Percentiles rank a stretch among this genome's conserved stretches.
Conservation (phyloP, 2,797 vertebrate genomes). For the Choloepus didactylus region DNA sequence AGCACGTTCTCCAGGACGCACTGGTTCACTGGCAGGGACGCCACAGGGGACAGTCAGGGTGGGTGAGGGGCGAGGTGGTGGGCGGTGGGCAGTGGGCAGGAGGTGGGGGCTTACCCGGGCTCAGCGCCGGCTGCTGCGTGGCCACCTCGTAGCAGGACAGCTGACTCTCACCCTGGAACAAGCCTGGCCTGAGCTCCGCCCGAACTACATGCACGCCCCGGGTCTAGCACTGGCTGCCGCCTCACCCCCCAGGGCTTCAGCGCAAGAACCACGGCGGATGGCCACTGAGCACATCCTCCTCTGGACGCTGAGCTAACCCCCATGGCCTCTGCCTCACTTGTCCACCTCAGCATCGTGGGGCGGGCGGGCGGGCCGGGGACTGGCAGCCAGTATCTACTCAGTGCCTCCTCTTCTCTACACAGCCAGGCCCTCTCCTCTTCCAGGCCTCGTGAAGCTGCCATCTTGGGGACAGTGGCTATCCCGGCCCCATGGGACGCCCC, state of each 20-base stretch:
- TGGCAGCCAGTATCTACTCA: no score
- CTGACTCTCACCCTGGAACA: constrained; percentile 92
- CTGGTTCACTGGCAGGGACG: constrained; percentile 91
- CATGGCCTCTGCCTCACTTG: neutral
- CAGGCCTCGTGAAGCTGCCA: no score
- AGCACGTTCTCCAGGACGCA: constrained; percentile 91
- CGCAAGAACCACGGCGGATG: neutral
- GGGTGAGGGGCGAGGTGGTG: accelerated
- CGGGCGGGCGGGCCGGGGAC: no score
- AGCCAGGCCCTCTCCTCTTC: no score
- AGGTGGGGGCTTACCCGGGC: constrained; percentile 89
- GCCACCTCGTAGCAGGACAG: constrained; percentile 93
- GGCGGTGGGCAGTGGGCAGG: neutral
- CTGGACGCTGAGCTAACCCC: neutral
- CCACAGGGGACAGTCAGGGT: neutral
- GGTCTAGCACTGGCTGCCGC: neutral
- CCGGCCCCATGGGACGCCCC: no score
- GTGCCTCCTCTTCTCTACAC: no score
- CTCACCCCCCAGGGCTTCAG: neutral
- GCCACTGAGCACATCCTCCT: neutral
- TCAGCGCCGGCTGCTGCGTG: constrained; percentile 89
- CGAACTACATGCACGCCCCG: accelerated
- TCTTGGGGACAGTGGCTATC: no score
- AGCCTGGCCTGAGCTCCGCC: neutral
- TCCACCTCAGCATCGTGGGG: neutral